Conservation (phyloP, 2,797 vertebrate genomes). For the Sebastes matsubarae region DNA sequence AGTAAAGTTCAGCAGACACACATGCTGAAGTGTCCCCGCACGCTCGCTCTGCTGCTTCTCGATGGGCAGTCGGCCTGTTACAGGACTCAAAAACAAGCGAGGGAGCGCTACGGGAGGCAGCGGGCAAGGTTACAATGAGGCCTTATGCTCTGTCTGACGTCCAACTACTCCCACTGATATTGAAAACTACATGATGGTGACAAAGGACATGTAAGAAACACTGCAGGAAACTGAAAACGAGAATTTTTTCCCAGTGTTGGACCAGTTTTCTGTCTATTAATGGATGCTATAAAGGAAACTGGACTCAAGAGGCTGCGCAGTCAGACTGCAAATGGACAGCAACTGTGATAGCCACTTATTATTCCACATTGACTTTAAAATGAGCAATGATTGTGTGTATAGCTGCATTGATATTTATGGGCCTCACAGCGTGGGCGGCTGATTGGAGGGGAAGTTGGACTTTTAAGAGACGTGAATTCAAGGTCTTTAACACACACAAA, state of each 20-base stretch:
- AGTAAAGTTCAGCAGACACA: conserved; percentile 52
- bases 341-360: conserved; percentile 54
- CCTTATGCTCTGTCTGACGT: conserved; percentile 32
- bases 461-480: conserved; percentile 29
- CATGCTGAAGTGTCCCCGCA: conserved; percentile 18
- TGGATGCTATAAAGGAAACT: conserved; percentile 18
- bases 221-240: neutral
- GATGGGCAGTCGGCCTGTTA: conserved; percentile 86
- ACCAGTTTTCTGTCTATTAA: conserved; percentile 21
- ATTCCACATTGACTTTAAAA: conserved; percentile 65
- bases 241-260: neutral
- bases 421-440: conserved; percentile 35
- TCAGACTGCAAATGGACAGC: conserved; percentile 27
- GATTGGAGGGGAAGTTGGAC: conserved; percentile 52
- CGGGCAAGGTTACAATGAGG: conserved; percentile 84
- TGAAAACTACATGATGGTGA: conserved; percentile 17
- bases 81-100: conserved; percentile 85
- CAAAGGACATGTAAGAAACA: neutral
- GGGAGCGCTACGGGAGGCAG: conserved; percentile 82
- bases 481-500: neutral
- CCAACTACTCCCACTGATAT: neutral
- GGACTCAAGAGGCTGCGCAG: conserved; percentile 21
- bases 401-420: conserved; percentile 61
- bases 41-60: conserved; percentile 83
- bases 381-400: conserved; percentile 52